Evolutionary conservation across 2,113 vertebrate species (phyloP).

Genomic region (Hoplias malabaricus): DNA sequence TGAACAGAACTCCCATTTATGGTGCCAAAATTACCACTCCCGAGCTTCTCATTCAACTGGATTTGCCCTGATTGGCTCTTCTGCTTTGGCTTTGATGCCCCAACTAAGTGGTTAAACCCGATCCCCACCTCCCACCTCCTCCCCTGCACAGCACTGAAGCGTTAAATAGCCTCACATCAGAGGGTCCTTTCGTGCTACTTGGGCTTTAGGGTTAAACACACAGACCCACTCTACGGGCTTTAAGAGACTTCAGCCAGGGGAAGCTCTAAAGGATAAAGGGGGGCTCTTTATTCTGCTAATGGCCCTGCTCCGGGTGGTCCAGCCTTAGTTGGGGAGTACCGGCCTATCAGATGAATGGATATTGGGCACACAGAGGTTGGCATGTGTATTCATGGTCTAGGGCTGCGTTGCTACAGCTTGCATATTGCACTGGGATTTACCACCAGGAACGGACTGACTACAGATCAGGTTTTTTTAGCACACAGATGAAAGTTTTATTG

Average conservation of each 20-base stretch:
- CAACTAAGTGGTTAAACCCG: not conserved
- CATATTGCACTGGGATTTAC: not conserved
- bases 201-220: slow-evolving; percentile 45
- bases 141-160: not conserved
- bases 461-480: not conserved
- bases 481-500: not conserved
- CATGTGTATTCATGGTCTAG: not conserved
- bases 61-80: not conserved
- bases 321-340: not conserved
- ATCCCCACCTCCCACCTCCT: not conserved
- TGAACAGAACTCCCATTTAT: slow-evolving; percentile 6
- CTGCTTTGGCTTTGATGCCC: slow-evolving; percentile 30
- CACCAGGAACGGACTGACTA: not conserved
- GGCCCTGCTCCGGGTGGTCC: slow-evolving; percentile 30
- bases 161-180: slow-evolving; percentile 23
- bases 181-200: slow-evolving; percentile 7
- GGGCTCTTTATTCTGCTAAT: slow-evolving; percentile 31
- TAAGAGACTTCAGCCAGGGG: slow-evolving; percentile 6
- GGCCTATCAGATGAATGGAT: not conserved
- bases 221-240: slow-evolving; percentile 23
- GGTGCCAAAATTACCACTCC: not conserved
- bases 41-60: not conserved
- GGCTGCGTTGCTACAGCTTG: not conserved
- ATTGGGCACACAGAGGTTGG: not conserved
- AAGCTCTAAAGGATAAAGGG: slow-evolving; percentile 27